Base-by-base conservation (phyloP, 2,113 vertebrate species). In the Cottus gobio region DNA sequence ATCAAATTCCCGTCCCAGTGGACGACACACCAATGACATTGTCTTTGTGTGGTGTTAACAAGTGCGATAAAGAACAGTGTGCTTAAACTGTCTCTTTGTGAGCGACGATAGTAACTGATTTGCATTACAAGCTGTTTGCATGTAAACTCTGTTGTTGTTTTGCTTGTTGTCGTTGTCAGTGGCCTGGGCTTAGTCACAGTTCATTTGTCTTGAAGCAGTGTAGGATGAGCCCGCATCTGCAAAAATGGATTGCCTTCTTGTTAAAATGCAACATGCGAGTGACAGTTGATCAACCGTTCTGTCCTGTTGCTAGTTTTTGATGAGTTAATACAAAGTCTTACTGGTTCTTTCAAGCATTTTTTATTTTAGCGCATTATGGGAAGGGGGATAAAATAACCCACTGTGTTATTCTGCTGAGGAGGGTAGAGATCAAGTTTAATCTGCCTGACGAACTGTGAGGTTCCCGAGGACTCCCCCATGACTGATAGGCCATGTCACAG, bases 401-500 rank as follows among this genome's bases (percentile, higher is more conserved):
- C n/a, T 24, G 50, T 56, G 18, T 34, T 54, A 30, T 11, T 70
- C 16, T 1, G 2, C 39, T 63, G 56, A 74, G 44, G 37, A 39
- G 50, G 74, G 30, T 52, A 60, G 61, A 66, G 50, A 71, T 81
- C 63, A 70, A 73, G 37, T 77, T 81, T 67, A 48, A 85, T 87
- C 71, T 75, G 42, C 31, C 72, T 74, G 20, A 31, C 1, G 20
- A 69, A 34, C 31, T 72, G 24, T 24, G 36, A 79, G 46, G 26
- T 60, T 75, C 28, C 48, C 2, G 39, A 50, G 30, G 34, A 71
- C 69, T 71, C 34, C 42, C 57, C 48, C 30, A 37, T 87, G 83
- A 87, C 61, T 77, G 75, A 85, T 80, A 77, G 75, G 75, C 52
- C 57, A 68, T 85, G 75, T 93, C 87, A 85, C 71, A 73, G 63